These are phyloP conservation scores for Galeopterus variegatus DNA, from an alignment of 2,113 vertebrate genomes.

Conservation along the genomic window DNA sequence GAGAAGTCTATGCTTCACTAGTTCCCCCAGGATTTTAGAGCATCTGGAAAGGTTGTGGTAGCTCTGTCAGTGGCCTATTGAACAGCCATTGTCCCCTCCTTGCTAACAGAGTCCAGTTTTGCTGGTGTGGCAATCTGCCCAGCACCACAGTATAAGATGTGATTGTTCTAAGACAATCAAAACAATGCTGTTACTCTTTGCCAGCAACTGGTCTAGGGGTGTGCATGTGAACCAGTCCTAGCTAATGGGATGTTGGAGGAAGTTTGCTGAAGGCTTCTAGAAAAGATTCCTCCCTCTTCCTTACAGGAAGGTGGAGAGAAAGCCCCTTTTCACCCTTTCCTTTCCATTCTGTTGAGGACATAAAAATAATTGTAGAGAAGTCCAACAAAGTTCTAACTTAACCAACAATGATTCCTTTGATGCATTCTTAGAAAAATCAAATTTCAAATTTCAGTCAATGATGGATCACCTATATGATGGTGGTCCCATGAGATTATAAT, in stretches of 20 bases:
- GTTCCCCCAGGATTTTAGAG: not conserved
- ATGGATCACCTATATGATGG: too few relatives aligned
- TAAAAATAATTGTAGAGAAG: conserved; percentile 23
- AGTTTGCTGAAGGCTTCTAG: not conserved
- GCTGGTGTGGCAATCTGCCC: not conserved
- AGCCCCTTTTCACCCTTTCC: not conserved
- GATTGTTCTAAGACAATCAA: not conserved
- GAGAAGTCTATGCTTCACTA: not conserved
- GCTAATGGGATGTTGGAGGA: not conserved
- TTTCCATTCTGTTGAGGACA: not conserved
- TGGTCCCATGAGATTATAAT: too few relatives aligned
- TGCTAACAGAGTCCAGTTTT: not conserved
- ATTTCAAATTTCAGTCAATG: not conserved
- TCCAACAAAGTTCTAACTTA: conserved; percentile 18
- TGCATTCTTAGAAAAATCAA: conserved; percentile 5
- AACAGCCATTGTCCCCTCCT: not conserved
- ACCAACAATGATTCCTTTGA: not conserved
- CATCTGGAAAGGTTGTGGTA: not conserved
- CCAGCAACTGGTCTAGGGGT: not conserved
- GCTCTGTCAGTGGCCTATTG: not conserved
- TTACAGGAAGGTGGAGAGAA: not conserved
- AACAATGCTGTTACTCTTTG: not conserved
- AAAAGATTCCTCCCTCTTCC: not conserved
- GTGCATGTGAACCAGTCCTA: not conserved
- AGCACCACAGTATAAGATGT: not conserved